phyloP scores from a whole-genome alignment of 2,113 vertebrate genomes.

The Eurypyga helias region DNA sequence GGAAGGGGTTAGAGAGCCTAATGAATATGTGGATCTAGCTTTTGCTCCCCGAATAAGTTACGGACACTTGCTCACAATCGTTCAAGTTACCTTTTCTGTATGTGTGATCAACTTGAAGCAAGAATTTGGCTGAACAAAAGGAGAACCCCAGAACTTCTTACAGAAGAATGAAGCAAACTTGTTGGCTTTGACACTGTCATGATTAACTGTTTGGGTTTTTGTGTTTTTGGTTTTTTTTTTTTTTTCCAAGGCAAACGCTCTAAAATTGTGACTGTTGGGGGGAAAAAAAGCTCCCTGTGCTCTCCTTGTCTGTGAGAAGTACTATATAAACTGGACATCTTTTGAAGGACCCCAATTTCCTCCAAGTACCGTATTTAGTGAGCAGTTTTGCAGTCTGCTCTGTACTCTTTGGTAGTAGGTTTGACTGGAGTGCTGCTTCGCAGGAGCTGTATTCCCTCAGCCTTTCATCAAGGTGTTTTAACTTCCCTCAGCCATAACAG shows the following conservation, averaged over 20 bases:
- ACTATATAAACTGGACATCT: not conserved
- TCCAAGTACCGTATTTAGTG: not conserved
- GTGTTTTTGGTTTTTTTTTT: too few relatives aligned
- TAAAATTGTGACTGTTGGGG: not conserved
- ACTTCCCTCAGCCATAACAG: slow-evolving; percentile 6
- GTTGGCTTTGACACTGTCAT: not conserved
- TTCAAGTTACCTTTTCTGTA: not conserved
- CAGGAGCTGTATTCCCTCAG: not conserved
- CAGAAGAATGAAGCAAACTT: not conserved
- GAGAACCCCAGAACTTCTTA: not conserved
- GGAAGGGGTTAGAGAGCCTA: not conserved
- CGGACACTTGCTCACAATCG: not conserved
- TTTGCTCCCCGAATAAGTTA: not conserved
- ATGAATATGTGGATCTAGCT: not conserved
- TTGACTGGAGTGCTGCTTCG: not conserved
- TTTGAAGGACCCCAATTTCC: not conserved
- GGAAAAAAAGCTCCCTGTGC: not conserved
- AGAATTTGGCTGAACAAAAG: not conserved
- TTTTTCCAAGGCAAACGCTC: not conserved
- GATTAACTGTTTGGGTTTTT: not conserved
- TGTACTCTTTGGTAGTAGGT: not conserved
- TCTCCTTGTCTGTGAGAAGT: not conserved
- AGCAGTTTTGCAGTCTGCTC: not conserved
- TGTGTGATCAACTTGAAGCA: not conserved
- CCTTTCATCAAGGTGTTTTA: not conserved